Conservation (phyloP, 2,113 vertebrate genomes). For the Eidolon helvum region DNA sequence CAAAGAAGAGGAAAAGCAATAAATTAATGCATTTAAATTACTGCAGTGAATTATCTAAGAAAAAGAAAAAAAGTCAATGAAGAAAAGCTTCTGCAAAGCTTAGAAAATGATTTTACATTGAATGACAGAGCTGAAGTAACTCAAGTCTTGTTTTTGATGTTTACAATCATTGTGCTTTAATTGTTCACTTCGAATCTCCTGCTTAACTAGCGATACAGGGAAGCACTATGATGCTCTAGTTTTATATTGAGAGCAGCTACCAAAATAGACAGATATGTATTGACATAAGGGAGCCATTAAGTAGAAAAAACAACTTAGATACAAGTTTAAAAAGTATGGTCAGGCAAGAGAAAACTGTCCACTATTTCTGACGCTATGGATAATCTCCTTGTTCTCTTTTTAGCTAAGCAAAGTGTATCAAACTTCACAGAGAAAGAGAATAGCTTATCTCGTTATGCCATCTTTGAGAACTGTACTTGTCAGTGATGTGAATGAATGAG, state of each 20-base stretch:
- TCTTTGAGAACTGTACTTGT: conserved; percentile 47
- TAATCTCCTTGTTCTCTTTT: neutral
- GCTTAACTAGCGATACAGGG: neutral
- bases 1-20: neutral
- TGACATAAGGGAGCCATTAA: neutral
- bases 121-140: neutral
- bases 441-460: neutral
- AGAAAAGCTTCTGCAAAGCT: neutral
- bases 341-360: neutral
- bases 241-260: neutral
- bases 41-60: neutral
- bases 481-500: neutral
- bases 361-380: neutral
- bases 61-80: neutral
- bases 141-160: neutral
- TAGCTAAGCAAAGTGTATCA: conserved; percentile 9
- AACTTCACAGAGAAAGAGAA: neutral
- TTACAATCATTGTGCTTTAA: neutral
- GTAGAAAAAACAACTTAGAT: neutral
- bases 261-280: neutral
- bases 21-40: neutral
- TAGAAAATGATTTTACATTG: neutral
- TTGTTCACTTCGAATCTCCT: neutral
- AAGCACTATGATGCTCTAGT: neutral
- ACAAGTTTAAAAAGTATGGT: neutral